Conservation (phyloP, 37 sponge, comb jelly and placozoan species). For the Mnemiopsis leidyi region DNA sequence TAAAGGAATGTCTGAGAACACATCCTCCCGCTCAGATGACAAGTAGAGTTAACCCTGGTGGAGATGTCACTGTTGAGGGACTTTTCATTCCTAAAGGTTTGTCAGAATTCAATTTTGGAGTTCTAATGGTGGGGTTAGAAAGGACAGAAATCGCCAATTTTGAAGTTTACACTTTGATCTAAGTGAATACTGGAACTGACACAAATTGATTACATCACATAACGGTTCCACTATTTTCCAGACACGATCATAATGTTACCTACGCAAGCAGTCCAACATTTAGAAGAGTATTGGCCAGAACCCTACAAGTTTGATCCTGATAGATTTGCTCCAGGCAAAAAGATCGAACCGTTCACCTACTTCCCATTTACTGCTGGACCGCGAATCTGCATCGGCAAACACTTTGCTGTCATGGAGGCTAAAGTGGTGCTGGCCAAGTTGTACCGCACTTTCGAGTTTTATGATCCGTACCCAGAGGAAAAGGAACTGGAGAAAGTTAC, state of each 20-base stretch:
- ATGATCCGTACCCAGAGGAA: constrained; percentile 22
- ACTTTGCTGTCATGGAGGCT: constrained; percentile 14
- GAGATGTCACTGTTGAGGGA: neutral
- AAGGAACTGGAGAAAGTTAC: neutral
- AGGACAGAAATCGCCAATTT: no score
- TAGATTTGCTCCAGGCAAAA: neutral
- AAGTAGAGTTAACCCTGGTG: neutral
- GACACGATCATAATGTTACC: neutral
- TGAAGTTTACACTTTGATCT: no score
- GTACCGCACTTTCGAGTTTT: neutral
- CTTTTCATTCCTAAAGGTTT: constrained; percentile 24
- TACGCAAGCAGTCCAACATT: neutral
- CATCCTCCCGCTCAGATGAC: constrained; percentile 3
- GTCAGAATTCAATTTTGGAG: neutral
- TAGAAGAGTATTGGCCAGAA: neutral
- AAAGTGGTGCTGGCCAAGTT: neutral
- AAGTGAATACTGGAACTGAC: no score
- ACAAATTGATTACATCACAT: no score
- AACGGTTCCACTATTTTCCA: neutral
- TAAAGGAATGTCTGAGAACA: neutral
- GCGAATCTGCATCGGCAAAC: neutral
- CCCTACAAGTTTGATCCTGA: neutral
- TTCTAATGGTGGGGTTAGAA: neutral
- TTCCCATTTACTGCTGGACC: constrained; percentile 17
- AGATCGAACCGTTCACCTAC: neutral